phyloP scores from a whole-genome alignment of 2,113 vertebrate genomes.

The Sula dactylatra region DNA sequence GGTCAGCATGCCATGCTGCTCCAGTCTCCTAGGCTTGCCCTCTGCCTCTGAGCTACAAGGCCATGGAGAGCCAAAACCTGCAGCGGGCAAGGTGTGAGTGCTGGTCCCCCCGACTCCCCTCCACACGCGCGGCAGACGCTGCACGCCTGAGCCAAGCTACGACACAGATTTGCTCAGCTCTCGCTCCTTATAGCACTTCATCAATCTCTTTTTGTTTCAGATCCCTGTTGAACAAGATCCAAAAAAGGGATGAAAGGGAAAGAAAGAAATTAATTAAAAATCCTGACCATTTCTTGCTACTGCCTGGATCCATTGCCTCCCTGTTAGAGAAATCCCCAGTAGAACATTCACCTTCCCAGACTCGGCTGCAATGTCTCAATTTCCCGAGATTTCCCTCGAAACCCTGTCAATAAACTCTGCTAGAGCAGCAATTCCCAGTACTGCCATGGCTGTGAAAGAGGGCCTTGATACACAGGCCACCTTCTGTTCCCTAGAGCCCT shows the following conservation, averaged over 20 bases:
- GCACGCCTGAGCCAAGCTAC: background rate
- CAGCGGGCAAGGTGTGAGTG: accelerated
- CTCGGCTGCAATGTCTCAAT: background rate
- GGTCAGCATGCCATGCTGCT: background rate
- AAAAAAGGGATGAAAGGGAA: background rate
- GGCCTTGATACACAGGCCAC: slow-evolving; percentile 22
- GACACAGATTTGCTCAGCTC: accelerated
- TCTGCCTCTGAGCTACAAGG: background rate
- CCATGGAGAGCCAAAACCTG: background rate
- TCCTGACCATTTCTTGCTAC: background rate
- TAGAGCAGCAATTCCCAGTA: background rate
- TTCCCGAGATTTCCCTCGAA: background rate
- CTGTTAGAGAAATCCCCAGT: background rate
- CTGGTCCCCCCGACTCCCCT: background rate
- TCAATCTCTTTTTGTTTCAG: background rate
- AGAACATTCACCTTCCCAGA: background rate
- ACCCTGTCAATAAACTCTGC: background rate
- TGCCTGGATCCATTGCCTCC: background rate
- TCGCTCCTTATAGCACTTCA: background rate
- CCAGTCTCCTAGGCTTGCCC: background rate
- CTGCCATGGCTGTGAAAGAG: background rate
- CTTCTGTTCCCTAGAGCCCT: background rate
- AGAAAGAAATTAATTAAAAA: background rate
- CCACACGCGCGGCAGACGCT: accelerated
- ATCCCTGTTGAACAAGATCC: background rate